These are phyloP conservation scores for Prionailurus bengalensis DNA, from an alignment of 2,113 vertebrate species.

Conservation along the genomic window DNA sequence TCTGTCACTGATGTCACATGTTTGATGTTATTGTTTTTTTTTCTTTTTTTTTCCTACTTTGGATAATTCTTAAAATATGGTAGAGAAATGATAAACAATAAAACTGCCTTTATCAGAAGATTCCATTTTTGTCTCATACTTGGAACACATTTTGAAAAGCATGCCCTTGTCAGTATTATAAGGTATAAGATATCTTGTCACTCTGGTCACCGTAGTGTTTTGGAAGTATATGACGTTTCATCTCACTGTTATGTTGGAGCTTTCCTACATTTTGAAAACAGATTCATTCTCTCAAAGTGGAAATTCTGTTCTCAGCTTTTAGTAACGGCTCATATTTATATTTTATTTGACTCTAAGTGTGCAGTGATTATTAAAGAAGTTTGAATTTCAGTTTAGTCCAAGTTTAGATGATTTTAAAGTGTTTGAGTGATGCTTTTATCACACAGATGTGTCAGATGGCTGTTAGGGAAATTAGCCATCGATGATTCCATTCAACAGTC, in stretches of 20 bases:
- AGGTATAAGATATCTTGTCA: background rate
- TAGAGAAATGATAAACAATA: background rate
- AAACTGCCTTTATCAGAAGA: background rate
- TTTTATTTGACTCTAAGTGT: background rate
- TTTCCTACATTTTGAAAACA: background rate
- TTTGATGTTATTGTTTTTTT: background rate
- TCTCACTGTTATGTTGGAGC: background rate
- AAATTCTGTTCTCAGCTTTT: background rate
- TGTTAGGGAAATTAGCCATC: background rate
- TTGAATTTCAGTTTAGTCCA: slow-evolving; percentile 41
- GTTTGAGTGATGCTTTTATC: background rate
- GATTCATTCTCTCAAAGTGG: background rate
- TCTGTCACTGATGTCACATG: background rate
- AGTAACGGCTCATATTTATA: background rate
- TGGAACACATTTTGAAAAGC: background rate
- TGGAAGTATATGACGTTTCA: background rate
- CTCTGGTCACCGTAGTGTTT: background rate
- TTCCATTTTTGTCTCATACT: background rate
- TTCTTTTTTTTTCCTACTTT: background rate
- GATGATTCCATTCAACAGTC: background rate
- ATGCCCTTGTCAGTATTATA: background rate
- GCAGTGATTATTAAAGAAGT: slow-evolving; percentile 20
- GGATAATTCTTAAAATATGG: background rate
- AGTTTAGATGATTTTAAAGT: background rate
- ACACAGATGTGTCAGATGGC: background rate